Percentiles rank a stretch among this genome's conserved stretches.
Conservation (phyloP, 2,113 vertebrate genomes). For the Triplophysa siluroides region DNA sequence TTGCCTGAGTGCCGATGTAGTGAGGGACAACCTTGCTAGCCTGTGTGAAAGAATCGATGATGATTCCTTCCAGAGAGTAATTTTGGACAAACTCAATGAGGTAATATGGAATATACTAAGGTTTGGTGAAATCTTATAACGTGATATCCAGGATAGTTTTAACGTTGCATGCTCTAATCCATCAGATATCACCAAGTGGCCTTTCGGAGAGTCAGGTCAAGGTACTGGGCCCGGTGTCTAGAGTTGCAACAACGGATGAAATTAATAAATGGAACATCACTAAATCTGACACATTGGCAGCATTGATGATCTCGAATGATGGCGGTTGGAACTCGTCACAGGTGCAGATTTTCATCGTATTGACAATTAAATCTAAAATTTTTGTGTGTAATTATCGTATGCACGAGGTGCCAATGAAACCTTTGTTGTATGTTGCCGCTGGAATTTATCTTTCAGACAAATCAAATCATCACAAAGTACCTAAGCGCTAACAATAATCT, state of each 20-base stretch:
- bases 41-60: constrained; percentile 54
- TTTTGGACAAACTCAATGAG: constrained; percentile 54
- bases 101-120: constrained; percentile 31
- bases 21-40: constrained; percentile 48
- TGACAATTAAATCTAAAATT: background rate
- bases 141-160: background rate
- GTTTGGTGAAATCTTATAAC: background rate
- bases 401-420: background rate
- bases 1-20: constrained; percentile 42
- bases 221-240: constrained; percentile 45
- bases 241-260: constrained; percentile 43
- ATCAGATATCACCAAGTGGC: constrained; percentile 46
- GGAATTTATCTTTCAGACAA: constrained; percentile 61
- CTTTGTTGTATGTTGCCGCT: background rate
- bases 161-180: constrained; percentile 6
- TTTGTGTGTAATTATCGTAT: too few relatives aligned
- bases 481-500: constrained; percentile 48
- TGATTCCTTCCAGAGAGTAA: constrained; percentile 21
- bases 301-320: constrained; percentile 47
- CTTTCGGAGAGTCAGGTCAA: constrained; percentile 52
- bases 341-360: constrained; percentile 28
- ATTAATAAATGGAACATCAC: constrained; percentile 60
- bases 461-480: constrained; percentile 57
- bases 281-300: constrained; percentile 49
- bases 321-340: constrained; percentile 52